Evolutionary conservation across 2,888 invertebrate genomes (phyloP).

Genomic region (Nebria brevicollis): DNA sequence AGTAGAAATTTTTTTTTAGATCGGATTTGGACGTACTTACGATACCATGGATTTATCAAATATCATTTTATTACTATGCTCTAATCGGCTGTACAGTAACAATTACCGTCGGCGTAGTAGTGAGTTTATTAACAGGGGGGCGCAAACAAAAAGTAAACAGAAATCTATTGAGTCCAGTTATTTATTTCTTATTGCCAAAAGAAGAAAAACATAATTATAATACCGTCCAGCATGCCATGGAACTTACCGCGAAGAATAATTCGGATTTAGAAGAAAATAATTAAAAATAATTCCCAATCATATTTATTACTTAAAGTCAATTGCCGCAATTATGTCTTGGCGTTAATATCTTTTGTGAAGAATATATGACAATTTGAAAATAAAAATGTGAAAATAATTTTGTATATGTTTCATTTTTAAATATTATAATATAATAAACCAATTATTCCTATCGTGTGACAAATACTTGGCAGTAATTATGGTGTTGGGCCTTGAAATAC

Average conservation of each 20-base stretch:
- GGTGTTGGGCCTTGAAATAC: not conserved
- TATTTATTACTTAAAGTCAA: not conserved
- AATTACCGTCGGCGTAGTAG: slow-evolving; percentile 36
- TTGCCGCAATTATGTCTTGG: no score
- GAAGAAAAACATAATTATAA: slow-evolving; percentile 25
- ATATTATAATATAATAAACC: no score
- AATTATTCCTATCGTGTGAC: no score
- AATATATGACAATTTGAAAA: not conserved
- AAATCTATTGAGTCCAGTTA: slow-evolving; percentile 11
- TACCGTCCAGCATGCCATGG: not conserved
- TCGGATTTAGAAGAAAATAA: not conserved
- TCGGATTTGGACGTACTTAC: not conserved
- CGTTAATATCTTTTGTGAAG: no score
- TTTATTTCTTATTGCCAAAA: slow-evolving; percentile 24
- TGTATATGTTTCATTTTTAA: not conserved
- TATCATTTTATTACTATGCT: slow-evolving; percentile 49
- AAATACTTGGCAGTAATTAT: not conserved
- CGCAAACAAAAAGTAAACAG: not conserved
- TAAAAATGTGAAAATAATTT: not conserved
- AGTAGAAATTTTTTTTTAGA: not conserved
- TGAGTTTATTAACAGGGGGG: slow-evolving; percentile 43
- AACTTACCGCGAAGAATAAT: not conserved
- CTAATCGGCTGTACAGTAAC: slow-evolving; percentile 21
- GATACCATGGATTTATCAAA: slow-evolving; percentile 45
- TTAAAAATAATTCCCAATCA: not conserved